phyloP scores from a whole-genome alignment of 1,140 invertebrate species.

The Agrypnia vestita region DNA sequence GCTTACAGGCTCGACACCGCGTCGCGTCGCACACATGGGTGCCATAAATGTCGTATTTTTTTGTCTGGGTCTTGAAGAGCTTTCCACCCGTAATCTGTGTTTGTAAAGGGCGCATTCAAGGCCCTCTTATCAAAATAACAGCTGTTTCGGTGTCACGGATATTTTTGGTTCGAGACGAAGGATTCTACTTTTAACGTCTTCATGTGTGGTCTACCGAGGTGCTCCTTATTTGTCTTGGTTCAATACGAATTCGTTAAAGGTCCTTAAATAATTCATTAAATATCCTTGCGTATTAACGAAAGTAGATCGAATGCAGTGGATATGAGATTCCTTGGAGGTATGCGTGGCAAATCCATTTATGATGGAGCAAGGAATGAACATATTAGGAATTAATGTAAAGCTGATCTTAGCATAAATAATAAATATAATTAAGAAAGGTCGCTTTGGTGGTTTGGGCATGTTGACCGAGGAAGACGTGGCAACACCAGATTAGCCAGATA shows the following conservation, averaged over 20 bases:
- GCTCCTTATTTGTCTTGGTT: conserved; percentile 7
- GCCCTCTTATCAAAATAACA: conserved; percentile 12
- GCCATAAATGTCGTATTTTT: conserved; percentile 8
- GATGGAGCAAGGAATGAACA: too few relatives aligned
- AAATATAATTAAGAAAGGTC: too few relatives aligned
- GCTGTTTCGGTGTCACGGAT: not conserved
- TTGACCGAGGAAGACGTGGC: too few relatives aligned
- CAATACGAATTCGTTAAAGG: not conserved
- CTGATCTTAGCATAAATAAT: too few relatives aligned
- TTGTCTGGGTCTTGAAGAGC: not conserved
- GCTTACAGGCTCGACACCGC: not conserved
- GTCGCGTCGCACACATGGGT: not conserved
- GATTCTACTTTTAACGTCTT: not conserved
- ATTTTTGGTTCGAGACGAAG: not conserved
- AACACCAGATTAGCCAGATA: too few relatives aligned
- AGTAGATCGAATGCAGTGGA: too few relatives aligned
- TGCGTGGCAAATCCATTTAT: too few relatives aligned
- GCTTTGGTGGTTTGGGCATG: too few relatives aligned
- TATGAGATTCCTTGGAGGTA: too few relatives aligned
- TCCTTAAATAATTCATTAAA: not conserved
- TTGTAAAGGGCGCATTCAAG: conserved; percentile 11
- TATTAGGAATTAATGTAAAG: too few relatives aligned
- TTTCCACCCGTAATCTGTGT: conserved; percentile 6
- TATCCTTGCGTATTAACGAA: too few relatives aligned
- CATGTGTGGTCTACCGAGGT: not conserved